Conservation (phyloP, 2,797 vertebrate genomes). For the Sphenodon punctatus region DNA sequence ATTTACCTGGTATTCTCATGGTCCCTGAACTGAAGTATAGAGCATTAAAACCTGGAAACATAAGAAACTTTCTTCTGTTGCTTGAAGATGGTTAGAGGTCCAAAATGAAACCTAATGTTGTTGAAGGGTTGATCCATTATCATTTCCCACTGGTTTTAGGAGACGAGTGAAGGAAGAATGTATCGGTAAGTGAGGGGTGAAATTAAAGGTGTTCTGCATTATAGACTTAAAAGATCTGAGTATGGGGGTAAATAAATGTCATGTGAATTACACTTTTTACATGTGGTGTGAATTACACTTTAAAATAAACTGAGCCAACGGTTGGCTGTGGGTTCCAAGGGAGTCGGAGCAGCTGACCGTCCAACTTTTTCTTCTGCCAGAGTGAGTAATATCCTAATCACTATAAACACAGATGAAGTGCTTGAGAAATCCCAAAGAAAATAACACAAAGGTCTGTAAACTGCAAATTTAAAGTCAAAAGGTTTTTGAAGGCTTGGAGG, state of each 20-base stretch:
- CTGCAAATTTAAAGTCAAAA: background rate
- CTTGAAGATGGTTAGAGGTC: background rate
- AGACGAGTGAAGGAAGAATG: background rate
- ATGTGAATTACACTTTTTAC: background rate
- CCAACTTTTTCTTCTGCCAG: background rate
- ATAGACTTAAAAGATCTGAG: background rate
- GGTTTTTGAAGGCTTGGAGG: background rate
- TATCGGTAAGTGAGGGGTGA: background rate
- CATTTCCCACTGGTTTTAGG: background rate
- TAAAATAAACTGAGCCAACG: background rate
- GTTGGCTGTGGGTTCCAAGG: background rate
- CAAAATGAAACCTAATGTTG: background rate
- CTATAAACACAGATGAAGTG: background rate
- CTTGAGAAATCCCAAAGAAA: conserved; percentile 4
- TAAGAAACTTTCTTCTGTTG: too few relatives aligned
- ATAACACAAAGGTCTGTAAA: background rate
- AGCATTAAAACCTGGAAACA: too few relatives aligned
- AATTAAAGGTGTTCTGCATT: background rate
- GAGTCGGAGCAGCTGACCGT: background rate
- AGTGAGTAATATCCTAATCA: background rate
- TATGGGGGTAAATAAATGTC: background rate
- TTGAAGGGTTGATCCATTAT: too few relatives aligned
- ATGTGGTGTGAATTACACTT: background rate
- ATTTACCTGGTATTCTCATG: too few relatives aligned
- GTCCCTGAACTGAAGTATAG: background rate